phyloP scores from a whole-genome alignment of 2,888 invertebrate species.

The Bembecia ichneumoniformis region DNA sequence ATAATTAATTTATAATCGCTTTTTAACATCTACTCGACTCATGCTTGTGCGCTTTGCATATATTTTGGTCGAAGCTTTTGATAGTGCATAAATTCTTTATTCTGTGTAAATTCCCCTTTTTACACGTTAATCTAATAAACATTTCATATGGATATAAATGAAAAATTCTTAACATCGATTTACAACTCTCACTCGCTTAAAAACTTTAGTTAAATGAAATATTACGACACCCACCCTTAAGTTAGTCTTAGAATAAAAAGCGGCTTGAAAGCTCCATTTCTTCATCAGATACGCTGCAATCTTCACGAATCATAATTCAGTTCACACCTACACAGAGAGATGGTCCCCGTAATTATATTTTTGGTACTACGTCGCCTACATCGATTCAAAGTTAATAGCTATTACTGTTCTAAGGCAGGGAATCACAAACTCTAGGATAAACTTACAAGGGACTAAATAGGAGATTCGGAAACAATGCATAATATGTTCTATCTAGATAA shows the following conservation, averaged over 20 bases:
- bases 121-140: constrained; percentile 43
- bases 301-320: constrained; percentile 39
- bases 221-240: background rate
- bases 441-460: constrained; percentile 37
- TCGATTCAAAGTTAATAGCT: constrained; percentile 27
- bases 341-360: constrained; percentile 58
- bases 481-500: constrained; percentile 11
- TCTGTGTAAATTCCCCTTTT: constrained; percentile 68
- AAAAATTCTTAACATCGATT: constrained; percentile 37
- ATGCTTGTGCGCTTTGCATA: constrained; percentile 55
- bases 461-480: constrained; percentile 32
- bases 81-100: constrained; percentile 41
- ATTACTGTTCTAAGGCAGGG: constrained; percentile 48
- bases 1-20: background rate
- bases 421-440: constrained; percentile 54
- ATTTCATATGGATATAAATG: constrained; percentile 20
- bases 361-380: constrained; percentile 39
- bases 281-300: constrained; percentile 21
- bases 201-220: background rate
- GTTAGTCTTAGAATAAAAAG: constrained; percentile 27
- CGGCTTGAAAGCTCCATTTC: constrained; percentile 42
- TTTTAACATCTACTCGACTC: background rate
- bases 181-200: constrained; percentile 44
- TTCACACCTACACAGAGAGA: constrained; percentile 51
- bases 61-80: constrained; percentile 48